Base-by-base conservation (phyloP, 2,888 invertebrate species). In the Koerneria pararmatus region DNA sequence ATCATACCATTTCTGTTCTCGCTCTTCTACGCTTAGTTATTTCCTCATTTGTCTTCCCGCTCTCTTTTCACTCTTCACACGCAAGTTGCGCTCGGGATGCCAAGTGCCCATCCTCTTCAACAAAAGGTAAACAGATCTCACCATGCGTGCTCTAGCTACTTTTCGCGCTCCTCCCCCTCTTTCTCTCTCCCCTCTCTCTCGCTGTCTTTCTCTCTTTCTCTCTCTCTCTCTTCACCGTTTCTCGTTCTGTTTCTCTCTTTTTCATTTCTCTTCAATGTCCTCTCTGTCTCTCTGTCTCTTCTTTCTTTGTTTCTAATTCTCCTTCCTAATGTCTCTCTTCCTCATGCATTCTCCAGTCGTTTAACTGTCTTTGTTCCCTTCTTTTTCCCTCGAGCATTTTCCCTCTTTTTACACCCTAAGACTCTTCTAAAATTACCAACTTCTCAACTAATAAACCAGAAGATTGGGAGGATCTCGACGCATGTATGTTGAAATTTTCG, bases 181-280 rank as follows among this genome's bases (percentile, higher is more conserved):
- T 22, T 57, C 57, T 57, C 57, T 57, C 56, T 51, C 15, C 34
- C 29, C 57, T 24, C 32, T 35, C 57, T 22, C 56, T 24, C 37
- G 34, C 35, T 57, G 35, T 37, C 27, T 37, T 31, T 27, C 54
- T 54, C 31, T 27, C 29, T 27, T 35, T 57, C 57, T 57, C 57
- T 35, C 57, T 54, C 15, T 31, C 54, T 34, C 31, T 19, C 34
- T 34, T 57, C 57, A 11, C n/a, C n/a, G n/a, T n/a, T n/a, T n/a
- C 60, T 60, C 48, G 35, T 32, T 48, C 34, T 60, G 60, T 35
- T 1, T 15, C 48, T 51, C 32, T 37, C 48, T n/a, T 31, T 11
- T 49, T 60, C 48, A 53, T 24, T 60, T 31, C 59, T 0, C 2
- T 24, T 6, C 29, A n/a, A 19, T 57, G 29, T 46, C 46, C 46